Evolutionary conservation across 1,140 invertebrate genomes (phyloP), one percentile per base, ranked within the genome.

Genomic region (Zeugodacus cucurbitae): DNA sequence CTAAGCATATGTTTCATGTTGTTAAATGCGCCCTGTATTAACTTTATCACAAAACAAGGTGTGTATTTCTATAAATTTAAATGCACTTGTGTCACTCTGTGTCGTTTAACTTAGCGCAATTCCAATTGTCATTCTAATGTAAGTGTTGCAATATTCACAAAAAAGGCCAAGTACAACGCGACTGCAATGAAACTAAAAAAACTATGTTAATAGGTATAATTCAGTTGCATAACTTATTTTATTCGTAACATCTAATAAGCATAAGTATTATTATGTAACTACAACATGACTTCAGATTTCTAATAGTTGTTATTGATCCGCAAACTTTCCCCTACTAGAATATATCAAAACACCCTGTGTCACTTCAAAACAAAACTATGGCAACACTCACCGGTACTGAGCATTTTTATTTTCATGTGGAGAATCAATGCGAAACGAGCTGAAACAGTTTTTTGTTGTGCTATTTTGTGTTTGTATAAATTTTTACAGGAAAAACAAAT

Each of bases 381-480:
- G 74, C 74, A 82, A 82, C 74, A 82, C 74, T 82, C 29, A 20
- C 6, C 32, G 3, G 44, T 48, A 41, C 44, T 54, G 41, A 82
- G 41, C 44, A 48, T 44, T 82, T 74, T 82, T 82, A 82, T 82
- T 82, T 82, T 82, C 74, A 82, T 82, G 74, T 29, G 74, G 74
- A 82, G 74, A 82, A 82, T 82, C 74, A 48, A 82, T 82, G 74
- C 37, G 74, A 41, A 74, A 41, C 70, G 34, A 41, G 29, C 70
- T 37, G 70, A 82, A 44, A 82, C 20, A n/a, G 22, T 82, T 82
- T 82, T 67, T 44, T 82, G 37, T 44, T 82, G 74, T 48, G 37
- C 5, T 82, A 70, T 82, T 82, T 44, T 82, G 74, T 82, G 37
- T 82, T 44, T 34, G n/a, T 7, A 82, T 17, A 82, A 48, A 54